phyloP scores from a whole-genome alignment of 2,797 vertebrate genomes.

The Astyanax mexicanus region DNA sequence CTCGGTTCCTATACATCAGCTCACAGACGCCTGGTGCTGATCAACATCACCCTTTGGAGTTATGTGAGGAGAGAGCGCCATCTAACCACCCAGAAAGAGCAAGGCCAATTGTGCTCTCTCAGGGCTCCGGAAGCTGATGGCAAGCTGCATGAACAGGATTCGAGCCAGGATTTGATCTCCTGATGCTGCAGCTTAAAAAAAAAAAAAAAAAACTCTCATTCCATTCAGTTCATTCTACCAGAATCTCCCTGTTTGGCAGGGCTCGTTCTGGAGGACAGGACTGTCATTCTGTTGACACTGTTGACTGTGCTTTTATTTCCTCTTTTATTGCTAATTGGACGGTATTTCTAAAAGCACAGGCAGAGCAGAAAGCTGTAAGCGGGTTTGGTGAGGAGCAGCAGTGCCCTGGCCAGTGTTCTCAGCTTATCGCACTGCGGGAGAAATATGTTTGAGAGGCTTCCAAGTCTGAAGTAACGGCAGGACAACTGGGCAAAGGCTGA shows the following conservation, averaged over 20 bases:
- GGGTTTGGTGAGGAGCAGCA: not conserved
- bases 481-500: not conserved
- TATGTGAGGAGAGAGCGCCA: too few relatives aligned
- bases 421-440: slow-evolving; percentile 3
- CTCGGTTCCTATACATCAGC: too few relatives aligned
- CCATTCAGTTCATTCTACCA: not conserved
- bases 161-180: too few relatives aligned
- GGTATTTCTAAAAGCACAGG: not conserved
- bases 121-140: too few relatives aligned
- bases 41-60: too few relatives aligned
- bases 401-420: not conserved
- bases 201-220: too few relatives aligned
- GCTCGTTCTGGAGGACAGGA: not conserved
- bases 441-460: slow-evolving; percentile 6
- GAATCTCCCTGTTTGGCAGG: not conserved
- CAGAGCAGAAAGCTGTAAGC: slow-evolving; percentile 12
- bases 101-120: too few relatives aligned
- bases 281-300: not conserved
- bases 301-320: not conserved
- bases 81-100: too few relatives aligned
- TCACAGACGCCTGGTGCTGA: too few relatives aligned
- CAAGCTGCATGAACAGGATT: too few relatives aligned
- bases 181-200: not conserved
- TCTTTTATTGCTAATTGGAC: not conserved
- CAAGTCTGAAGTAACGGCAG: slow-evolving; percentile 21